Evolutionary conservation across 2,113 vertebrate species (phyloP).

Genomic region (Reinhardtius hippoglossoides): DNA sequence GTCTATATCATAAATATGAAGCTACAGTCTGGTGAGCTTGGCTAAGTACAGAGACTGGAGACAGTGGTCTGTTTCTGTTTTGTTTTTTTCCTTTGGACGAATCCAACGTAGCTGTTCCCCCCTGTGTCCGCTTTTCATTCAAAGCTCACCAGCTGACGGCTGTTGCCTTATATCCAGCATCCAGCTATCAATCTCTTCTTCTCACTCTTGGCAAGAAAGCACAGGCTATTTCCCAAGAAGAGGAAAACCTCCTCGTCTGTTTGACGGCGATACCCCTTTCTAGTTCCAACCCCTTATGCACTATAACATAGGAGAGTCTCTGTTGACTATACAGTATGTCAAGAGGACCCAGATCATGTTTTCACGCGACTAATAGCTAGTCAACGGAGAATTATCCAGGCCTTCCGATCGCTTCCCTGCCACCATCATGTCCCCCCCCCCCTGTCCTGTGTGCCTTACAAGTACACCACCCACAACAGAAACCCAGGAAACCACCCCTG

Average conservation of each 20-base stretch:
- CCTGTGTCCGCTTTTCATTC: not conserved
- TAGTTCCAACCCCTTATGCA: not conserved
- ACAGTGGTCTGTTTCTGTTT: too few species aligned
- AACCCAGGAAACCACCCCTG: not conserved
- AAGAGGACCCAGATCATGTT: slow-evolving; percentile 23
- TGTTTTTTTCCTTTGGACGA: not conserved
- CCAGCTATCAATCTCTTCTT: not conserved
- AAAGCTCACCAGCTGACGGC: not conserved
- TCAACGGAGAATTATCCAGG: not conserved
- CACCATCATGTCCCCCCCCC: not conserved
- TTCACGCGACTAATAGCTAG: slow-evolving; percentile 20
- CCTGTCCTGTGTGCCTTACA: not conserved
- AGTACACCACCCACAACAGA: not conserved
- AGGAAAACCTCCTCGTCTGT: not conserved
- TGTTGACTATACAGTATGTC: not conserved
- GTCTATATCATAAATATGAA: too few species aligned
- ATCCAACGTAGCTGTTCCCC: not conserved
- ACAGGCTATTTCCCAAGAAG: not conserved
- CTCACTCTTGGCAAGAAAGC: not conserved
- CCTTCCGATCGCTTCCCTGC: too few species aligned
- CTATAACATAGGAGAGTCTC: slow-evolving; percentile 38
- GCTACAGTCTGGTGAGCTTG: too few species aligned
- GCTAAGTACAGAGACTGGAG: too few species aligned
- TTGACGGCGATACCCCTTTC: not conserved
- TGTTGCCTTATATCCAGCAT: not conserved